Base-by-base conservation (phyloP, 2,797 vertebrate species). In the Intellagama lesueurii region DNA sequence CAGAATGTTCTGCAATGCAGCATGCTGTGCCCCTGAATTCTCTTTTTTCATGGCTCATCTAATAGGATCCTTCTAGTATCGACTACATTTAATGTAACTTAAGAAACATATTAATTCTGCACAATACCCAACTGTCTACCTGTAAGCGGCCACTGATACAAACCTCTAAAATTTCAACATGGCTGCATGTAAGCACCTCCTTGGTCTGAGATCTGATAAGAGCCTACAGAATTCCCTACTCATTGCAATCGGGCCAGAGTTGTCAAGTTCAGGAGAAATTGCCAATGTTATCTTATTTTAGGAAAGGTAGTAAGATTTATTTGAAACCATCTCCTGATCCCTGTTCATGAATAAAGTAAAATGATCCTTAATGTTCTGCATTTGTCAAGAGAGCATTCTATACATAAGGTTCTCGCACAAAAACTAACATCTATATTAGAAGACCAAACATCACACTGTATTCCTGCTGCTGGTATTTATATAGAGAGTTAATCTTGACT, bases 101-200 rank as follows among this genome's bases (percentile, higher is more conserved):
- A 89, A 91, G 86, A 83, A 92, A 35, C 16, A 44, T 93, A 94
- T 94, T 95, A 94, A 94, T 93, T 95, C 92, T 90, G 92, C 72
- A 92, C 28, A 78, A 86, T 87, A 92, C 80, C 90, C 82, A 72
- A 89, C 91, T 70, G 89, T 93, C 89, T 93, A 86, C 84, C 93
- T 91, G 91, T 91, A 95, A 94, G 93, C 89, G 83, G 91, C n/a
- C 89, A 93, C 87, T 92, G 94, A 95, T 95, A 94, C 32, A 95
- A 93, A 95, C 95, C 91, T 94, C 69, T 90, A 68, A 92, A 94
- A 94, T 96, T 95, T 94, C 94, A 95, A 92, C 89, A 95, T 93
- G 94, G 94, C 92, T 91, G 92, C 91, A 89, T 56, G 12, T 86
- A 93, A 93, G 91, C 92, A 94, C 94, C 90, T 86, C 88, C 81